Evolutionary conservation across 2,797 vertebrate species (phyloP).

Genomic region (Nyctibius grandis): DNA sequence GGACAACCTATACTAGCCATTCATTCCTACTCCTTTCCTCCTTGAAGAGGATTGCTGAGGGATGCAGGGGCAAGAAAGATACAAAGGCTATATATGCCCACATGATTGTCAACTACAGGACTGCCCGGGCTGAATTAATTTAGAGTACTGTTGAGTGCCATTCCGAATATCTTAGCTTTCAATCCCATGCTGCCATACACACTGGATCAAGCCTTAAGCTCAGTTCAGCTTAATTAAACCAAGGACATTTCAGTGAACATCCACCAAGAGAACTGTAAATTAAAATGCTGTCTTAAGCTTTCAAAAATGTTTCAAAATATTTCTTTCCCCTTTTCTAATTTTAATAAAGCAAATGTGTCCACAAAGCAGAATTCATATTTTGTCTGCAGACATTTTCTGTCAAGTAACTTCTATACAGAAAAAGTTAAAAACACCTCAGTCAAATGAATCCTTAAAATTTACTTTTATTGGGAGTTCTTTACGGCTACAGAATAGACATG

Average conservation of each 20-base stretch:
- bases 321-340: background rate
- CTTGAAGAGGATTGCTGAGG: background rate
- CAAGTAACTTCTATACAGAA: background rate
- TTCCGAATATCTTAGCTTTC: background rate
- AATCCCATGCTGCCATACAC: background rate
- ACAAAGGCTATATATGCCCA: background rate
- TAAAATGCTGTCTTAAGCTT: background rate
- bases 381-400: background rate
- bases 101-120: background rate
- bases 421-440: background rate
- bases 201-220: background rate
- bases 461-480: background rate
- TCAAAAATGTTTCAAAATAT: background rate
- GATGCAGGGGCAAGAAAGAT: background rate
- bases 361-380: background rate
- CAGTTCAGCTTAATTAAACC: background rate
- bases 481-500: background rate
- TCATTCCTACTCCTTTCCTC: background rate
- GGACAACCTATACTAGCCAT: background rate
- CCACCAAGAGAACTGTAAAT: background rate
- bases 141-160: background rate
- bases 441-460: background rate
- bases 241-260: background rate
- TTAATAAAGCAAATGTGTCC: background rate
- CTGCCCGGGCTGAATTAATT: background rate